Evolutionary conservation across 2,797 vertebrate genomes (phyloP), one percentile per base, ranked within the genome.

Genomic region (Salmo trutta): DNA sequence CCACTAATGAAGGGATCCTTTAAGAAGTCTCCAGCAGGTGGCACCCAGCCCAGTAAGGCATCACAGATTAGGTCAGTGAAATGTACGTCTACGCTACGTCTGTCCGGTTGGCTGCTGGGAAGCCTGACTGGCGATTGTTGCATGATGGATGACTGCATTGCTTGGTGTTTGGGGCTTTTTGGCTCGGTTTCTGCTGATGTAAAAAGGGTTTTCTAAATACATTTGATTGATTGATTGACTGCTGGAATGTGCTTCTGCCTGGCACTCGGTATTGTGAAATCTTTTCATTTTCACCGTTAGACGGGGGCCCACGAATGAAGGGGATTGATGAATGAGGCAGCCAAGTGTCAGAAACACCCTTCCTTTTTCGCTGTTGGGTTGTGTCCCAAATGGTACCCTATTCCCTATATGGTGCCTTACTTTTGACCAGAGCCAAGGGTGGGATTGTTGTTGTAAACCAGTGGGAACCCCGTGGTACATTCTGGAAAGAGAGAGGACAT

Each of bases 241-340:
- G 93, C 94, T 94, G 94, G 96, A 98, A 98, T 97, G 97, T 97
- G 96, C 96, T 97, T 98, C 96, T 96, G 96, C 96, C 83, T 93
- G 83, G 92, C 87, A 19, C 54, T 56, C 54, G 89, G 95, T 96
- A 95, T 96, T 97, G 96, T 97, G 96, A 97, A 98, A 97, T 98
- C 96, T 97, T 98, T 97, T 97, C 96, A 97, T 97, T 98, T 96
- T 98, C 96, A 97, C 94, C 96, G 96, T 96, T 93, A 92, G 95
- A 41, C 8, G 8, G 41, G 91, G 93, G 90, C 93, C 94, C 95
- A 94, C 94, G 10, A 64, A 95, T 94, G 92, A 93, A 94, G 91
- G 94, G 94, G 93, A 90, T 95, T 97, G 96, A 99, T 97, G 95
- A 97, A 98, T 97, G 96, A 96, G 95, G 94, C 95, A 95, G 95